phyloP scores from a whole-genome alignment of 2,113 vertebrate species.

The Paradisaea rubra region DNA sequence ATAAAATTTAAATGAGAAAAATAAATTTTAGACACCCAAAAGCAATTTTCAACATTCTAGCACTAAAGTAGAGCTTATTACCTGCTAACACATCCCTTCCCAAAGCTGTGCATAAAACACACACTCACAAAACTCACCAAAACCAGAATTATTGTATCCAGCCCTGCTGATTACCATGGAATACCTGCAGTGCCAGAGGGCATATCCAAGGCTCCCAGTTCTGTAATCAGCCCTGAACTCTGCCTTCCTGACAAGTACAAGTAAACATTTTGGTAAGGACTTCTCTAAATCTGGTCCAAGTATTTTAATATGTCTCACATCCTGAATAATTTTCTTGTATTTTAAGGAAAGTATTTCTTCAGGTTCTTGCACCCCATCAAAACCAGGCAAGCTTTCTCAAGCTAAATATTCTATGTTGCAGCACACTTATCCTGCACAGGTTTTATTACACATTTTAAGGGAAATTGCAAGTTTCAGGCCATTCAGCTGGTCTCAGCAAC shows the following conservation, averaged over 20 bases:
- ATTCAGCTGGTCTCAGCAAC: background rate
- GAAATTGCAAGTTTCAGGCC: background rate
- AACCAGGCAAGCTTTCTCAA: background rate
- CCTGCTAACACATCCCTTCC: background rate
- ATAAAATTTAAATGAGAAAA: slow-evolving; percentile 62
- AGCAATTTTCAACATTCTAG: slow-evolving; percentile 15
- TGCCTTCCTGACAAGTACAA: background rate
- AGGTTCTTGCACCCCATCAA: background rate
- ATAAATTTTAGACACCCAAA: slow-evolving; percentile 44
- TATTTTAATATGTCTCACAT: background rate
- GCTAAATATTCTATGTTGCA: background rate
- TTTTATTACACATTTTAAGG: background rate
- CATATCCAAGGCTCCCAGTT: background rate
- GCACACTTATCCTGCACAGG: background rate
- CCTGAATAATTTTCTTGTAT: background rate
- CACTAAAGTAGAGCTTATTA: slow-evolving; percentile 8
- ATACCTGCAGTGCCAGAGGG: background rate
- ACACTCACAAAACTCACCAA: background rate
- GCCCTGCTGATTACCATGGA: background rate
- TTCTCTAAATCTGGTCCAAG: background rate
- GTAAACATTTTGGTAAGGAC: background rate
- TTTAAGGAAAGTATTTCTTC: background rate
- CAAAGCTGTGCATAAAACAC: background rate
- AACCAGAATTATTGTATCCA: background rate
- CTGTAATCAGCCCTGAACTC: background rate